A percentile compares a stretch with the other conserved stretches of the same genome.
These are phyloP conservation scores for Xerus rutilus DNA, from an alignment of 2,797 vertebrate species.

Conservation along the genomic window DNA sequence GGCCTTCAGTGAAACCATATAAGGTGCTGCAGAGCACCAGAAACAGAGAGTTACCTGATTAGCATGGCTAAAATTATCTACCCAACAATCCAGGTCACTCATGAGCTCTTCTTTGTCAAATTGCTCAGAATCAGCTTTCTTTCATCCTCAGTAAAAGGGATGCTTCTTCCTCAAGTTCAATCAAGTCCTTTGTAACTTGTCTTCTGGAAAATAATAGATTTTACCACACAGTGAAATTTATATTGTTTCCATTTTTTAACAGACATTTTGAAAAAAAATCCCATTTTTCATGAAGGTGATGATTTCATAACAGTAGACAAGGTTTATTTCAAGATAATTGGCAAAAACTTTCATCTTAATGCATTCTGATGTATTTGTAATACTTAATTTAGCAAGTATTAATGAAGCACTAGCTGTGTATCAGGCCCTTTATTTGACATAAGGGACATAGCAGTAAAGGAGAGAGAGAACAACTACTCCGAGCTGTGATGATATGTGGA, in stretches of 20 bases:
- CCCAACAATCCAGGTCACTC: neutral
- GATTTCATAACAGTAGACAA: neutral
- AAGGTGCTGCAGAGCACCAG: neutral
- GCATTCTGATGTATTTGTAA: slow-evolving; percentile 24
- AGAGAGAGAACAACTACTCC: neutral
- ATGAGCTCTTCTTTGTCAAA: neutral
- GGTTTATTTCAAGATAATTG: slow-evolving; percentile 40
- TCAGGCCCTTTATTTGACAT: neutral
- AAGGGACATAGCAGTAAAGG: neutral
- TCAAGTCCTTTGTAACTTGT: neutral
- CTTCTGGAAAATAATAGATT: slow-evolving; percentile 11
- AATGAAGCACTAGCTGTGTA: neutral
- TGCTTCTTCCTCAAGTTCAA: neutral
- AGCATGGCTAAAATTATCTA: neutral
- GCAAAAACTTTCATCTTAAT: slow-evolving; percentile 40
- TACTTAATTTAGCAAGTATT: slow-evolving; percentile 32
- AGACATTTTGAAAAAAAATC: neutral
- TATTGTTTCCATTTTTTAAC: slow-evolving; percentile 43
- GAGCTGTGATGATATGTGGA: neutral
- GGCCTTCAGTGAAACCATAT: neutral
- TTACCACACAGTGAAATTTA: neutral
- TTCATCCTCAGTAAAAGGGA: neutral
- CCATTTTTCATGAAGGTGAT: slow-evolving; percentile 10
- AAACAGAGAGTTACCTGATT: neutral
- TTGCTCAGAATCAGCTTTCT: neutral